phyloP scores from a whole-genome alignment of 2,797 vertebrate genomes.

The Channallabes apus region DNA sequence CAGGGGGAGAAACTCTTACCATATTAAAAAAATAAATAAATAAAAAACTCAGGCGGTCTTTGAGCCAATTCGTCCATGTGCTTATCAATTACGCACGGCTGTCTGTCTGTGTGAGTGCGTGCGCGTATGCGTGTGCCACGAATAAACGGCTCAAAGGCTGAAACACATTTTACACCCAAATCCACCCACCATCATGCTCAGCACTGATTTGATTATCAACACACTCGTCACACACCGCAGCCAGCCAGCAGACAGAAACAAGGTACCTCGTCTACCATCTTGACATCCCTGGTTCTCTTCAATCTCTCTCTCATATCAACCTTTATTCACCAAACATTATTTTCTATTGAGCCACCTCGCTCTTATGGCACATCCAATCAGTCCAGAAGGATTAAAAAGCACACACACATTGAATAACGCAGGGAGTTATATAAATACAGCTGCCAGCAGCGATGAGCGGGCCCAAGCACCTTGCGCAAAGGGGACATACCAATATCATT shows the following conservation, averaged over 20 bases:
- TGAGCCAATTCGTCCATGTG: conserved; percentile 43
- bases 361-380: background rate
- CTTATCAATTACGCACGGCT: conserved; percentile 53
- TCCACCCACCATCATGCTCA: conserved; percentile 53
- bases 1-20: conserved; percentile 32
- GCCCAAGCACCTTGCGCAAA: no score
- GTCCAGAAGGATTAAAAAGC: background rate
- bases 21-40: conserved; percentile 51
- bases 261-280: conserved; percentile 10
- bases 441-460: no score
- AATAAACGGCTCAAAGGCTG: conserved; percentile 58
- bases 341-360: background rate
- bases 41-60: conserved; percentile 30
- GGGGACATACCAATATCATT: no score
- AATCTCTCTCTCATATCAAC: background rate
- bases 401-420: background rate
- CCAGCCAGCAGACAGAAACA: conserved; percentile 48
- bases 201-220: conserved; percentile 68
- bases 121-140: conserved; percentile 21
- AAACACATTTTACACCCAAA: conserved; percentile 57
- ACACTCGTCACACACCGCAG: conserved; percentile 59
- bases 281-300: background rate
- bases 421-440: background rate
- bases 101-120: background rate
- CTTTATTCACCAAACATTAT: background rate